Evolutionary conservation across 2,888 invertebrate genomes (phyloP), one percentile per base, ranked within the genome.

Genomic region (Neoitamus cyanurus): DNA sequence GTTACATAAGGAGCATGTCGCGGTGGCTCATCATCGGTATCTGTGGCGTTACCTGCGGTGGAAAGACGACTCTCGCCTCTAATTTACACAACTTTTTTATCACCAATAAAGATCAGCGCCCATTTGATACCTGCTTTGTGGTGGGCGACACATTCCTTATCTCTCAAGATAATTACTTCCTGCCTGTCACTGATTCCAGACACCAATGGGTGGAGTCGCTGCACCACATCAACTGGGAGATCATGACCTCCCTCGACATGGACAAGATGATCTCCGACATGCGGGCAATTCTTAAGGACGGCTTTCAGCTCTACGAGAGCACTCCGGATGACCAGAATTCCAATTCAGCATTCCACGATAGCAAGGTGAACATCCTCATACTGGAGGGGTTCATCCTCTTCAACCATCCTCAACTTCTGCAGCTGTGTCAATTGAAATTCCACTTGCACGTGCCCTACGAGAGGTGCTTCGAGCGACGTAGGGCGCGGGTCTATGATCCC

Each of bases 31-130:
- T 95, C 82, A 91, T 95, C 85, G 96, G 96, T 6, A 93, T 97
- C 86, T 94, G 95, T 48, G 96, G 97, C 0, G 95, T 95, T 1
- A 97, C 97, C 0, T 96, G 96, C 88, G 95, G 96, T 25, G 97
- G 97, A 0, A 97, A 97, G 91, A 95, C 96, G 0, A 94, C 95
- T 0, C 89, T 96, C 46, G 93, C 96, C 0, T 92, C 92, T 83
- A 91, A 92, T 84, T 89, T 97, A 20, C 91, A 90, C 4, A 89
- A 90, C 15, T 90, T 90, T 84, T 91, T 91, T 84, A 87, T 88
- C 42, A 89, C 87, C 30, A 87, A 89, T 34, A 87, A 88, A 3
- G 89, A 90, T 72, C 87, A 88, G 0, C 88, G 88, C 9, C 87
- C 90, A 0, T 89, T 91, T 88, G 90, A 89, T 37, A 89, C 90